Evolutionary conservation across 2,888 invertebrate genomes (phyloP).

Genomic region (Morpho achilles): DNA sequence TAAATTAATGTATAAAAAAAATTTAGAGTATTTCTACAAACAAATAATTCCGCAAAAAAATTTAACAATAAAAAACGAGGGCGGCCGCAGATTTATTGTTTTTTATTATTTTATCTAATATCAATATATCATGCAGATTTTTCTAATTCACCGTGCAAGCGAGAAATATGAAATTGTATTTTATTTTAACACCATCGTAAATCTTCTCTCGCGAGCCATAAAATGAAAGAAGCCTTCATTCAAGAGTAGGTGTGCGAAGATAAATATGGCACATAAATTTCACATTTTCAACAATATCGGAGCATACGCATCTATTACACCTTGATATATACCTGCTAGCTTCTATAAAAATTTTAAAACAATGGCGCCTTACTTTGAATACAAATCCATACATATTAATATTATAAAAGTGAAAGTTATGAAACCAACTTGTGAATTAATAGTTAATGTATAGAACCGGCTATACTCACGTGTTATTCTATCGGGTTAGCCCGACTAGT

Average conservation of each 20-base stretch:
- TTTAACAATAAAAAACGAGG: too few species aligned
- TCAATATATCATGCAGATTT: conserved; percentile 51
- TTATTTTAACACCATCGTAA: conserved; percentile 69
- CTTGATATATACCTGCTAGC: conserved; percentile 21
- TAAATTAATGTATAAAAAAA: too few species aligned
- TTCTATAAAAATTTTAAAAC: conserved; percentile 15
- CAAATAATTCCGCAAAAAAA: too few species aligned
- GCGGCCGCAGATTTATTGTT: too few species aligned
- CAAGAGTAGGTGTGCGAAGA: conserved; percentile 43
- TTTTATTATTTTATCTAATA: background rate
- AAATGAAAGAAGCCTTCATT: conserved; percentile 56
- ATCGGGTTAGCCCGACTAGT: too few species aligned
- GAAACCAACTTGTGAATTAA: too few species aligned
- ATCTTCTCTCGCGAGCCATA: conserved; percentile 55
- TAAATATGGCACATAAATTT: conserved; percentile 51
- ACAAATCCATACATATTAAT: background rate
- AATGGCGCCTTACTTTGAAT: conserved; percentile 8
- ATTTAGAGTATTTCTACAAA: too few species aligned
- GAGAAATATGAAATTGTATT: conserved; percentile 66
- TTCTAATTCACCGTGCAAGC: conserved; percentile 59
- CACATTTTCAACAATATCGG: conserved; percentile 46
- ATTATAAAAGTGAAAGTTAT: too few species aligned
- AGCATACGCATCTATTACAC: conserved; percentile 30
- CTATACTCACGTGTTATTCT: too few species aligned
- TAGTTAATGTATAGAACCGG: too few species aligned